These are phyloP conservation scores for Sternotherus odoratus DNA, from an alignment of 2,797 vertebrate species.

Conservation along the genomic window DNA sequence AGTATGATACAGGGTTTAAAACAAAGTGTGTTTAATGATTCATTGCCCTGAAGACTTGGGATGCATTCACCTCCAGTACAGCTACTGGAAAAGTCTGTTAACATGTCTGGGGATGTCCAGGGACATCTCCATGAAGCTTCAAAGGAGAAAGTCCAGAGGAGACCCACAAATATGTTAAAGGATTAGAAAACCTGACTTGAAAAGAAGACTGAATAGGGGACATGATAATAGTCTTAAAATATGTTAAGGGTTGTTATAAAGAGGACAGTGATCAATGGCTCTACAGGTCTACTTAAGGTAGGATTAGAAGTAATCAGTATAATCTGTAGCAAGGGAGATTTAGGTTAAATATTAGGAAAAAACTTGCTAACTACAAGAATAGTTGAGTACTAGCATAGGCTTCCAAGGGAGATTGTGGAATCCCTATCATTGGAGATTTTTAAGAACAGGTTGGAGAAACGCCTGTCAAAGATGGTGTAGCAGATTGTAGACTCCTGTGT, in stretches of 20 bases:
- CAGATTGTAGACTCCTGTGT: no score
- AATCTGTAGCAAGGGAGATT: neutral
- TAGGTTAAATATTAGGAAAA: neutral
- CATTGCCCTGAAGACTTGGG: no score
- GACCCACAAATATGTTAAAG: neutral
- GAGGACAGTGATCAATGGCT: neutral
- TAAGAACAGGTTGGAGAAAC: neutral
- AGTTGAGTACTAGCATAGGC: neutral
- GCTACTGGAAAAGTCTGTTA: no score
- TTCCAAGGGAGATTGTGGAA: neutral
- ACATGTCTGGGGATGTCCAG: no score
- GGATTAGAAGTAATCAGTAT: neutral
- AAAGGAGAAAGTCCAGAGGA: neutral
- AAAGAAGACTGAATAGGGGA: neutral
- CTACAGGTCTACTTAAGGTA: neutral
- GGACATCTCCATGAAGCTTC: no score
- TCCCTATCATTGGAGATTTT: neutral
- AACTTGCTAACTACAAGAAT: neutral
- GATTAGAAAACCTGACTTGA: neutral
- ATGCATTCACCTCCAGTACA: no score
- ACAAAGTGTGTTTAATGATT: no score
- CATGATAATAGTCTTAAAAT: neutral
- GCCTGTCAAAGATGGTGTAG: neutral
- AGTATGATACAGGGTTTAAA: no score
- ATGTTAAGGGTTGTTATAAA: neutral